Evolutionary conservation across 2,888 invertebrate genomes (phyloP).

Genomic region (Hemaris fuciformis): DNA sequence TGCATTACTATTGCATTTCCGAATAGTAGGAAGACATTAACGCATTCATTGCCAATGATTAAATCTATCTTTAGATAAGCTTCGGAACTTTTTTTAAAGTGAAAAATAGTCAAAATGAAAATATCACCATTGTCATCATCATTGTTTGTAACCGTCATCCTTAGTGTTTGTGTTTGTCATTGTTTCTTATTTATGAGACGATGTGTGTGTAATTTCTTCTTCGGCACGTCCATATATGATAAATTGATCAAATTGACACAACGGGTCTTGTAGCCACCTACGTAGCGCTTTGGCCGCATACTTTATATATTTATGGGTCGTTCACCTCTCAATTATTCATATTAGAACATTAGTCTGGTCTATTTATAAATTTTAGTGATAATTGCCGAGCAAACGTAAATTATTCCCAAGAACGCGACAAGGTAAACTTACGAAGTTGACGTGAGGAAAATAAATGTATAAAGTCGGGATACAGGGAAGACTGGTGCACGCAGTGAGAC

Average conservation of each 20-base stretch:
- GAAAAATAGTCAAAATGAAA: too few species aligned
- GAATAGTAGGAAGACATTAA: neutral
- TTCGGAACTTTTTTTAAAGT: too few species aligned
- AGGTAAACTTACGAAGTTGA: neutral
- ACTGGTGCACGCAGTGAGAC: neutral
- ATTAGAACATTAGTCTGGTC: neutral
- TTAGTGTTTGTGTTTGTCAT: too few species aligned
- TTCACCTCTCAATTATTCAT: constrained; percentile 35
- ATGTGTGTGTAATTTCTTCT: neutral
- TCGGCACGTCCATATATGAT: constrained; percentile 1
- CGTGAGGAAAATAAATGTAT: constrained; percentile 2
- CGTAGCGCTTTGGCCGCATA: constrained; percentile 26
- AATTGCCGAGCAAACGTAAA: neutral
- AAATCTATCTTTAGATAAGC: neutral
- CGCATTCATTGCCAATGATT: neutral
- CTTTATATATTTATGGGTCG: constrained; percentile 39
- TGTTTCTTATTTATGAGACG: neutral
- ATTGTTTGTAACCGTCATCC: too few species aligned
- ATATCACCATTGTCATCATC: too few species aligned
- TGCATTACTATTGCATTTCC: neutral
- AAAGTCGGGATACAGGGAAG: neutral
- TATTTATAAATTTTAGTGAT: constrained; percentile 10
- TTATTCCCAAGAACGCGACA: neutral
- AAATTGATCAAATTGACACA: constrained; percentile 36
- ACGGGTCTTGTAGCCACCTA: constrained; percentile 15